Evolutionary conservation across 2,113 vertebrate genomes (phyloP), one percentile per base, ranked within the genome.

Genomic region (Oxyruncus cristatus): DNA sequence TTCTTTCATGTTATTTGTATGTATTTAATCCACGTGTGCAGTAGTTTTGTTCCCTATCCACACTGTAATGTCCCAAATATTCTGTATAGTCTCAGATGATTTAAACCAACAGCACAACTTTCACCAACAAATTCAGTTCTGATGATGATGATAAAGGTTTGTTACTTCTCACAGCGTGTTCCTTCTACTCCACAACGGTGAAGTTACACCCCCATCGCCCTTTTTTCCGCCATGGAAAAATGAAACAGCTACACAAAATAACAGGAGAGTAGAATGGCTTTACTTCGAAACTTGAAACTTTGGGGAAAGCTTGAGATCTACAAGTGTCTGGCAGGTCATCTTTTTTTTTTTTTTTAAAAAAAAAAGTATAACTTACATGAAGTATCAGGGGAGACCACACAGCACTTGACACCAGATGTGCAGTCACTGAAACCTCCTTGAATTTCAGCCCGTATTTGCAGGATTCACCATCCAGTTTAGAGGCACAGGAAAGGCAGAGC

Each of bases 401-500:
- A 50, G n/a, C 27, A 49, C 71, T 55, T 27, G 33, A 56, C 39
- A 47, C 39, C 79, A 82, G 32, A 78, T 52, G 65, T 85, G 95
- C 71, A 61, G 65, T 65, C 89, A 70, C 35, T 61, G 68, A 56
- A 66, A 85, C 23, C 37, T 72, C 75, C 84, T 95, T 47, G 81
- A 76, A 47, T 86, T 96, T 76, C 83, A 72, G n/a, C 47, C 56
- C 7, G 1, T 24, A 14, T 33, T 16, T 49, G 50, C 44, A 73
- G 70, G 70, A 70, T 78, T 78, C 87, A 84, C 56, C 41, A 39
- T 20, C 50, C 47, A 28, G 53, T 70, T 91, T n/a, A 91, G 95
- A 97, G 97, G 95, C 96, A 97, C 91, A 96, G 67, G 67, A 95
- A 95, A 97, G 73, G 46, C 33, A 65, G 67, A 95, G 65, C 95